Evolutionary conservation across 2,888 invertebrate genomes (phyloP).

Genomic region (Tinea pellionella): DNA sequence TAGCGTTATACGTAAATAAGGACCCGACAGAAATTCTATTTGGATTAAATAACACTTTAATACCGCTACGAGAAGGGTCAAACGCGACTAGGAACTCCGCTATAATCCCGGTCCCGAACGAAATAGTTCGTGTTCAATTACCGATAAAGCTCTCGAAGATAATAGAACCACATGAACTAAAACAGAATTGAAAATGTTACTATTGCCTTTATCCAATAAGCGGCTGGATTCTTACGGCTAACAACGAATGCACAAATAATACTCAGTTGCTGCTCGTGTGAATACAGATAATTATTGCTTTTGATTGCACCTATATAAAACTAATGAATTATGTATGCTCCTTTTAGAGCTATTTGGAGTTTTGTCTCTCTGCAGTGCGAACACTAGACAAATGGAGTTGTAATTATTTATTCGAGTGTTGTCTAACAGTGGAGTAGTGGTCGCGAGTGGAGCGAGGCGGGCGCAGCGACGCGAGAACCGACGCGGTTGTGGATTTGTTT

Average conservation of each 20-base stretch:
- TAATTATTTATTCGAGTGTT: constrained; percentile 43
- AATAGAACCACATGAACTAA: constrained; percentile 33
- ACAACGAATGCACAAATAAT: neutral
- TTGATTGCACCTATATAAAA: neutral
- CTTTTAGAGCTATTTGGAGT: constrained; percentile 11
- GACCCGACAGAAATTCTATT: constrained; percentile 30
- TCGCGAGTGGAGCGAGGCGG: constrained; percentile 1
- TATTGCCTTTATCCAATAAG: constrained; percentile 24
- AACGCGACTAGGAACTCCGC: constrained; percentile 31
- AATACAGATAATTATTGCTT: constrained; percentile 4
- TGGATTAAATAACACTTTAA: constrained; percentile 41
- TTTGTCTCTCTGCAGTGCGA: constrained; percentile 1
- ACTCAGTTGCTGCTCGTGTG: neutral
- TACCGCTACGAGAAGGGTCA: constrained; percentile 31
- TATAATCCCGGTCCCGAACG: constrained; percentile 41
- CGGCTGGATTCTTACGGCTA: neutral
- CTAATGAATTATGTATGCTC: constrained; percentile 13
- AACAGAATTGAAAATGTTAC: constrained; percentile 36
- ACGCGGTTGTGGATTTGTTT: constrained; percentile 42
- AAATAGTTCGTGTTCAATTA: constrained; percentile 50
- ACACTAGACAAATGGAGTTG: constrained; percentile 21
- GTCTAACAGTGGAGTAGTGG: constrained; percentile 29
- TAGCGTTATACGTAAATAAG: constrained; percentile 33
- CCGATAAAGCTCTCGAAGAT: constrained; percentile 43
- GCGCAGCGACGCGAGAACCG: constrained; percentile 20